Evolutionary conservation across 2,113 vertebrate species (phyloP), one percentile per base, ranked within the genome.

Genomic region (Tylochromis polylepis): DNA sequence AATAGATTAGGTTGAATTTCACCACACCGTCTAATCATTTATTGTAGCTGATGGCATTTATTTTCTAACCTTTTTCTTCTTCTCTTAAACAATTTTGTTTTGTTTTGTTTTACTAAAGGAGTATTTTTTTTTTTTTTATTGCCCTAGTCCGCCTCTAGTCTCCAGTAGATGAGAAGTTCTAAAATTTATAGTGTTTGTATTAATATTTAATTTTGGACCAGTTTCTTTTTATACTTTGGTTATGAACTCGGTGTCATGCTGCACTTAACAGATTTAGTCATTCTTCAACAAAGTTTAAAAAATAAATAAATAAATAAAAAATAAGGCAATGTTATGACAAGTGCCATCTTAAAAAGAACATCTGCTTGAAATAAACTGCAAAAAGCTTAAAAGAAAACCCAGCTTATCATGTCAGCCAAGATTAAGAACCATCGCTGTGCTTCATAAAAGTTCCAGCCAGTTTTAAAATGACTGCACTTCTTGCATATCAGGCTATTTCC

Each of bases 1-100:
- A 49, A 51, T 41, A 86, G 78, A 90, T 88, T 81, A 88, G 22
- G 70, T 84, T 81, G 60, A 79, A 67, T 94, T 86, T 90, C 81
- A 86, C 31, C 82, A 36, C 34, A 34, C 1, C 0, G 0, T 58
- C 57, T 38, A 11, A 20, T 80, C 62, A 16, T 77, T 85, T 56
- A 84, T 27, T 65, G 8, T 16, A 55, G 56, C 59, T 79, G 41
- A 18, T 60, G 18, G 3, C 12, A 14, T 38, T 12, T 58, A 41
- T 31, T 79, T 62, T 51, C 3, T 3, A 11, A 20, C 24, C 2
- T 7, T 38, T 38, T 20, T 72, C 7, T 59, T 4, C 18, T 49
- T 5, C 11, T 53, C 60, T 65, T 14, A 65, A 22, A 14, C 34
- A 38, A 12, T 81, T 57, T 46, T 15, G 3, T 14, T 90, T 58